A percentile compares a stretch with the other conserved stretches of the same genome.
These are phyloP conservation scores for Tor tambroides DNA, from an alignment of 2,113 vertebrate genomes.

Conservation along the genomic window DNA sequence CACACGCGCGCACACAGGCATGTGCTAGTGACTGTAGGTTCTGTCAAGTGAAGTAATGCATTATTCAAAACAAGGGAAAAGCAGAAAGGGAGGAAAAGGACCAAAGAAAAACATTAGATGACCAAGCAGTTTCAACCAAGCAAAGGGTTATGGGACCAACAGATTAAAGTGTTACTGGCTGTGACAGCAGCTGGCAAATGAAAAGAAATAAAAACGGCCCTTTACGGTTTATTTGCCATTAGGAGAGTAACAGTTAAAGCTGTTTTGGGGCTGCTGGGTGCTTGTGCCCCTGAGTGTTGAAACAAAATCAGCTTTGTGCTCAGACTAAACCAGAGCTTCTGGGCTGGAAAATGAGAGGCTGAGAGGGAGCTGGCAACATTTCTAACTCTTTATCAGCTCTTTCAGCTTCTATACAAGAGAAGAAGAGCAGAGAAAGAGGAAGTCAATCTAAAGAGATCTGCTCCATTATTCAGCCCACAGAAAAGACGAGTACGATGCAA, in stretches of 20 bases:
- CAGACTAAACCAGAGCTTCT: conserved; percentile 12
- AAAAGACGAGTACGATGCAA: background rate
- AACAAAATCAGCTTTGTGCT: conserved; percentile 39
- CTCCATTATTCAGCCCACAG: conserved; percentile 28
- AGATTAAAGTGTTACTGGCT: conserved; percentile 15
- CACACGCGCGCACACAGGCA: too few species aligned
- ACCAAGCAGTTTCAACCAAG: background rate
- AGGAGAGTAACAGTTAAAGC: conserved; percentile 13
- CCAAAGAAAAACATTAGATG: background rate
- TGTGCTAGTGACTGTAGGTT: background rate
- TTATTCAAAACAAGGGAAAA: background rate
- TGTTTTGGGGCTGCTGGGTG: conserved; percentile 1
- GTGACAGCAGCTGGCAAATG: conserved; percentile 16
- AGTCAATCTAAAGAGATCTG: conserved; percentile 14
- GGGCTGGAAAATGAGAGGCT: conserved; percentile 12
- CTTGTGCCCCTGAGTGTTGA: conserved; percentile 12
- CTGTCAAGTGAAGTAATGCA: background rate
- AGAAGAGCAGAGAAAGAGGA: background rate
- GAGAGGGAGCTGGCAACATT: conserved; percentile 15
- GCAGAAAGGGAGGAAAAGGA: background rate
- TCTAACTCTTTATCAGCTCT: conserved; percentile 31
- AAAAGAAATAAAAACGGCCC: background rate
- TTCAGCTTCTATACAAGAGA: conserved; percentile 10
- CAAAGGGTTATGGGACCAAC: background rate
- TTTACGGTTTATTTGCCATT: conserved; percentile 23